These are phyloP conservation scores for Amphiprion clarkii DNA, from an alignment of 2,797 vertebrate genomes.

Conservation along the genomic window DNA sequence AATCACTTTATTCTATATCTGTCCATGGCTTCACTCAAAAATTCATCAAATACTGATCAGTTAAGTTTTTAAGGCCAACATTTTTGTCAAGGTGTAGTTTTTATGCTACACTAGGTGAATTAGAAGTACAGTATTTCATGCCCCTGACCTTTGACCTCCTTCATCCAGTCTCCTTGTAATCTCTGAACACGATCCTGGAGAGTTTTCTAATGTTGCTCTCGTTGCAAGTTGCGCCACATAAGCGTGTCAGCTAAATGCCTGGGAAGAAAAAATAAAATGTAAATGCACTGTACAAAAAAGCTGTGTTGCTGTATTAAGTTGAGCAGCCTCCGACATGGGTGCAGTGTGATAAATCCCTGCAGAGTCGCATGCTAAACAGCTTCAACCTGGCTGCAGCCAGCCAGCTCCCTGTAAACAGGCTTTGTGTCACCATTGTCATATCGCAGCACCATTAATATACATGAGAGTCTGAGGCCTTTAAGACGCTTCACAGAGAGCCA, in stretches of 20 bases:
- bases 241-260: slow-evolving; percentile 45
- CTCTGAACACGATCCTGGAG: slow-evolving; percentile 20
- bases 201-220: slow-evolving; percentile 30
- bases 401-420: slow-evolving; percentile 84
- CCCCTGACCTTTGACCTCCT: slow-evolving; percentile 29
- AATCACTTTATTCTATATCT: no score
- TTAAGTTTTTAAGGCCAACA: no score
- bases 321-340: slow-evolving; percentile 71
- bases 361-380: slow-evolving; percentile 82
- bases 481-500: slow-evolving; percentile 76
- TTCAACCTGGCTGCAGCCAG: slow-evolving; percentile 77
- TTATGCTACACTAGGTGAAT: no score
- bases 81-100: no score
- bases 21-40: no score
- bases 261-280: slow-evolving; percentile 40
- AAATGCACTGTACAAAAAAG: slow-evolving; percentile 68
- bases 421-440: slow-evolving; percentile 86
- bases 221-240: slow-evolving; percentile 47
- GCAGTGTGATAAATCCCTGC: slow-evolving; percentile 78
- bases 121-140: not conserved
- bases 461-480: slow-evolving; percentile 84
- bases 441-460: slow-evolving; percentile 85
- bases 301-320: slow-evolving; percentile 74
- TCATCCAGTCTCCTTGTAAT: slow-evolving; percentile 13
- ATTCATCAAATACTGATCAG: no score